Conservation (phyloP, 2,113 vertebrate species). For the Sapajus apella region DNA sequence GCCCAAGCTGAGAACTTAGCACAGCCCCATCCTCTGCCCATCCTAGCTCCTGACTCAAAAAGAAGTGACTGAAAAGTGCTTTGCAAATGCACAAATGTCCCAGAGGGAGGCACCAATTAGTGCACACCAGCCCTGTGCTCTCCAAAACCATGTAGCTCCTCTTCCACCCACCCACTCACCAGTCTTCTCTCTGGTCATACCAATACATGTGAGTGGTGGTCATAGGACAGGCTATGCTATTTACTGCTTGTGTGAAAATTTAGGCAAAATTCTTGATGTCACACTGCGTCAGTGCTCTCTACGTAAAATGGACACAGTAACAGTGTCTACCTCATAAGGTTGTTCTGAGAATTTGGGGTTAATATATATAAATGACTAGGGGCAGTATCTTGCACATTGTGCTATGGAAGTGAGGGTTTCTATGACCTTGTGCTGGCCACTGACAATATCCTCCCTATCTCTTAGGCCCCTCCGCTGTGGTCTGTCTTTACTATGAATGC, state of each 20-base stretch:
- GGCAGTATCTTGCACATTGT: neutral
- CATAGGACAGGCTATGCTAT: neutral
- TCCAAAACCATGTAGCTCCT: neutral
- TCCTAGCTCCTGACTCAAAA: neutral
- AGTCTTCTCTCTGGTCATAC: neutral
- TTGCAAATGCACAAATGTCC: neutral
- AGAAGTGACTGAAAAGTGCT: neutral
- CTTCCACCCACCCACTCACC: neutral
- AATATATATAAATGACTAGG: neutral
- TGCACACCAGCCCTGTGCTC: neutral
- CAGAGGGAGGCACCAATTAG: neutral
- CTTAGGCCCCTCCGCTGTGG: neutral
- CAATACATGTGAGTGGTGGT: fast-evolving
- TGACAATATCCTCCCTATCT: neutral
- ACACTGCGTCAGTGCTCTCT: neutral
- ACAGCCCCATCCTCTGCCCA: neutral
- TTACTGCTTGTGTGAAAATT: neutral
- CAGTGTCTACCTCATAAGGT: neutral
- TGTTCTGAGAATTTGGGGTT: neutral
- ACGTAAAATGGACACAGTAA: neutral
- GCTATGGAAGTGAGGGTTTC: neutral
- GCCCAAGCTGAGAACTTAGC: neutral
- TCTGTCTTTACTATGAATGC: neutral
- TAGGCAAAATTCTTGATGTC: neutral
- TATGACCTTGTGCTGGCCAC: neutral